Conservation (phyloP, 1,140 invertebrate genomes). For the Mizuhopecten yessoensis region DNA sequence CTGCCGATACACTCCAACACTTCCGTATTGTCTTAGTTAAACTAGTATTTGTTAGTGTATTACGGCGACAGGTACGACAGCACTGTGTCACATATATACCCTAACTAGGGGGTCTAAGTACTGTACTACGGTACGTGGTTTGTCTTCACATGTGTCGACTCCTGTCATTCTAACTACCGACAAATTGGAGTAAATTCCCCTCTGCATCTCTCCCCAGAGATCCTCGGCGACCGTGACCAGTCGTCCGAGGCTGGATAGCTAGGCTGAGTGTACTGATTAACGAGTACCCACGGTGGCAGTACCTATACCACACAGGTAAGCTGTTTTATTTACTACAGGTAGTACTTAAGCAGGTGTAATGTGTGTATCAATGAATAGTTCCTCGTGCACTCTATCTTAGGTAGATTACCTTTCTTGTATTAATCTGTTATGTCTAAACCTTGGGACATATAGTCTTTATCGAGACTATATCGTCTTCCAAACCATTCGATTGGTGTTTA, state of each 20-base stretch:
- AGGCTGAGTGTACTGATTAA: background rate
- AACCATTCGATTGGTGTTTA: no score
- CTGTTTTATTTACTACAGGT: background rate
- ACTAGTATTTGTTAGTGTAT: background rate
- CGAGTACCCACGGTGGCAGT: background rate
- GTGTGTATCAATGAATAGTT: no score
- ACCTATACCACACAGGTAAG: background rate
- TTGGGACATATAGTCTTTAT: no score
- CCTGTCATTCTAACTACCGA: no score
- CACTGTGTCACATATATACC: background rate
- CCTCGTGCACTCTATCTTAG: no score
- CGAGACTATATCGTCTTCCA: no score
- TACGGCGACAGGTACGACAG: background rate
- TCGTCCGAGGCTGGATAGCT: background rate
- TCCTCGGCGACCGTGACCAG: background rate
- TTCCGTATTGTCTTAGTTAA: background rate
- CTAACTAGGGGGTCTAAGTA: background rate
- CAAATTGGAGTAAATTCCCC: background rate
- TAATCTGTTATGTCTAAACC: no score
- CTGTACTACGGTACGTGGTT: background rate
- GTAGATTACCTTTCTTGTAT: no score
- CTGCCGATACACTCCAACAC: background rate
- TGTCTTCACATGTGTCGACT: no score
- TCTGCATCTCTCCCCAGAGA: conserved; percentile 4
- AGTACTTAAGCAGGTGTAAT: no score